Evolutionary conservation across 35 echinoderm and acorn worm species (phyloP).

Genomic region (Amphiura filiformis): DNA sequence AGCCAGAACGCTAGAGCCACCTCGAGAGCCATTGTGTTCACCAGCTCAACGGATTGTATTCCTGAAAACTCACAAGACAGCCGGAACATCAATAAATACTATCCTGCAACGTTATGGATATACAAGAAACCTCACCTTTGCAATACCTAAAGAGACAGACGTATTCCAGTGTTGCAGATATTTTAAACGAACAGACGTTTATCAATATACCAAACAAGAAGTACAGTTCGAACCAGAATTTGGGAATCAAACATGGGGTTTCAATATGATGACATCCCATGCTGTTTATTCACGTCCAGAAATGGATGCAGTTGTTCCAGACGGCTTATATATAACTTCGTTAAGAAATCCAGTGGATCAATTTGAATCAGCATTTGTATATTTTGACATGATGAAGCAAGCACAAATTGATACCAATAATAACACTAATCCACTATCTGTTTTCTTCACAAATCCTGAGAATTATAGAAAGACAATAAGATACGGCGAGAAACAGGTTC

Average conservation of each 20-base stretch:
- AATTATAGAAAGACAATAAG: not conserved
- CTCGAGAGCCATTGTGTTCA: no score
- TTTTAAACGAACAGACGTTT: not conserved
- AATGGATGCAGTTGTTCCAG: slow-evolving; percentile 2
- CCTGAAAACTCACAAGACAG: no score
- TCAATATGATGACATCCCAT: not conserved
- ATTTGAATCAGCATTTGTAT: no score
- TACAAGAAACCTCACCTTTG: not conserved
- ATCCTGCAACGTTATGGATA: no score
- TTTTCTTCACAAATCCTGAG: not conserved
- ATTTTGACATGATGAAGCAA: no score
- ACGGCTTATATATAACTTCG: not conserved
- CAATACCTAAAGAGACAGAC: not conserved
- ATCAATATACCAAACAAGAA: not conserved
- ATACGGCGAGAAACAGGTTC: no score
- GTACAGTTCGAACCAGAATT: not conserved
- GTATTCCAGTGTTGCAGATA: not conserved
- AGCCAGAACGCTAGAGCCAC: no score
- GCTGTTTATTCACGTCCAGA: no score
- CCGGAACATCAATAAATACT: not conserved
- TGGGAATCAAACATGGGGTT: not conserved
- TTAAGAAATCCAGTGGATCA: no score
- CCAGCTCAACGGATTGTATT: not conserved
- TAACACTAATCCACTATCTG: not conserved
- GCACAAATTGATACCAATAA: not conserved